Conservation (phyloP, 1,140 invertebrate genomes). For the Ctenoplectra terminalis region DNA sequence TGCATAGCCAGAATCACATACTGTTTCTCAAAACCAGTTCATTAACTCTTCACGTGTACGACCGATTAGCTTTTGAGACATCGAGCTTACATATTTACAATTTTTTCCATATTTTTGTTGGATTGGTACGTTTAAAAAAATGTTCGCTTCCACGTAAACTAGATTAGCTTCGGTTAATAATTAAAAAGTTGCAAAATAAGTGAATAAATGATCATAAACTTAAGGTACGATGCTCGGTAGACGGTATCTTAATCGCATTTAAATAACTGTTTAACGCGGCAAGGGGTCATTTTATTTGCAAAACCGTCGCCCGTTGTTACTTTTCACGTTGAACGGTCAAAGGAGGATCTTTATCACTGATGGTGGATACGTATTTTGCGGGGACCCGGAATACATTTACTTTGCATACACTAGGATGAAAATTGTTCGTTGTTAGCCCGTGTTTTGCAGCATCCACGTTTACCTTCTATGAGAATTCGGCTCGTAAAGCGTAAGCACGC, state of each 20-base stretch:
- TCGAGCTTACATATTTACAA: no score
- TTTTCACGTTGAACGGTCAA: not conserved
- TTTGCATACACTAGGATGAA: constrained; percentile 15
- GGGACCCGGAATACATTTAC: not conserved
- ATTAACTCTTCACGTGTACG: no score
- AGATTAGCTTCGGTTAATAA: no score
- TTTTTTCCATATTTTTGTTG: no score
- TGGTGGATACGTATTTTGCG: not conserved
- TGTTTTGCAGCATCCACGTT: not conserved
- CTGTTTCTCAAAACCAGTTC: no score
- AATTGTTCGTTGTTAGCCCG: not conserved
- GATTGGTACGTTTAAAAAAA: no score
- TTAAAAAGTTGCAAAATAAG: no score
- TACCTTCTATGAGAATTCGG: not conserved
- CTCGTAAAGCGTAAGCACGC: constrained; percentile 11
- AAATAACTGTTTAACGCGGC: not conserved
- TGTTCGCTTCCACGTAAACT: no score
- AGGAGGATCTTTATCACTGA: not conserved
- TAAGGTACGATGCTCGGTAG: not conserved
- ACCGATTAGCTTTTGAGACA: no score
- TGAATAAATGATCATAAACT: no score
- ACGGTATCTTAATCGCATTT: not conserved
- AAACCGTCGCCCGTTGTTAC: not conserved
- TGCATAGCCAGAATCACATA: no score
- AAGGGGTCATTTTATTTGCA: not conserved